Percentiles rank a stretch among this genome's conserved stretches.
Evolutionary conservation across 1,140 invertebrate genomes (phyloP).

Genomic region (Campoletis sonorensis): DNA sequence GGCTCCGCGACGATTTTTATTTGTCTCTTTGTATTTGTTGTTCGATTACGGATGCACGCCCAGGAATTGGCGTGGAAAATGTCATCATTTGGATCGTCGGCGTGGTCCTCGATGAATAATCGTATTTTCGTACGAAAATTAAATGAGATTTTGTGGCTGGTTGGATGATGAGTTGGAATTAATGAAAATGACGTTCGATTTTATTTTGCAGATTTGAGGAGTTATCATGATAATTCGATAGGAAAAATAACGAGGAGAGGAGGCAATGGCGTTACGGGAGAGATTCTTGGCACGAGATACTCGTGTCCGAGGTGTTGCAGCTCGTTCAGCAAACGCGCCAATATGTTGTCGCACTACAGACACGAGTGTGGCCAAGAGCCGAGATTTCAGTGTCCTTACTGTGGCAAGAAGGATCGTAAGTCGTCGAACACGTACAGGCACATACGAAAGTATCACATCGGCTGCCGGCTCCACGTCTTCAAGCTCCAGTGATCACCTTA

Average conservation of each 20-base stretch:
- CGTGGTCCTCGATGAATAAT: no score
- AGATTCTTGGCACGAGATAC: conserved; percentile 44
- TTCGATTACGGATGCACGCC: no score
- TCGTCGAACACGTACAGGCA: conserved; percentile 66
- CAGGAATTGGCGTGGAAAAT: no score
- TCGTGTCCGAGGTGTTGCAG: conserved; percentile 56
- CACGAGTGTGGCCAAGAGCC: conserved; percentile 75
- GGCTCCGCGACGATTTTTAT: no score
- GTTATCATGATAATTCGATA: not conserved
- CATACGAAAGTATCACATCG: conserved; percentile 69
- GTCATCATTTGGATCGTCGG: no score
- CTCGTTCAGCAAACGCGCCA: conserved; percentile 56
- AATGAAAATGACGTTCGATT: conserved; percentile 39
- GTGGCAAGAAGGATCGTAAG: conserved; percentile 64
- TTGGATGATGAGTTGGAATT: no score
- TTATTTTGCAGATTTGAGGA: conserved; percentile 52
- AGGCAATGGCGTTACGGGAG: no score
- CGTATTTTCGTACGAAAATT: no score
- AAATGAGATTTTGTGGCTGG: no score
- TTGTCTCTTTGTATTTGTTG: no score
- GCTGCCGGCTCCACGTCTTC: conserved; percentile 51
- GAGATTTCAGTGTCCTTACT: conserved; percentile 72
- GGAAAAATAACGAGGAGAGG: not conserved
- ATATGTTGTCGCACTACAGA: conserved; percentile 66
- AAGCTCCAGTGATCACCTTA: conserved; percentile 59